Evolutionary conservation across 1,140 invertebrate species (phyloP).

Genomic region (Aphidius gifuensis): DNA sequence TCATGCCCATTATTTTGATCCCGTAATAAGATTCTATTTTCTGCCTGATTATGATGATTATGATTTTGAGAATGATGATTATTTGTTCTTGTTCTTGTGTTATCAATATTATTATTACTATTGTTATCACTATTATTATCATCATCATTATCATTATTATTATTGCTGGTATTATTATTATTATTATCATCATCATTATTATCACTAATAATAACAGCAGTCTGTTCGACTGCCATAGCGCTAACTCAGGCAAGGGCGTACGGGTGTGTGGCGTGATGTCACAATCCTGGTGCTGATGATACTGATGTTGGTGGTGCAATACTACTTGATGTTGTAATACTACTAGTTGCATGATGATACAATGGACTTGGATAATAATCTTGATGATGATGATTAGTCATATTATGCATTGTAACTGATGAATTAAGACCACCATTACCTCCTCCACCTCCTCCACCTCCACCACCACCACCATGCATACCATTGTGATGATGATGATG

Average conservation of each 20-base stretch:
- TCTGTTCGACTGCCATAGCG: conserved; percentile 38
- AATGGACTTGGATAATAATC: conserved; percentile 78
- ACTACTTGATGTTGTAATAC: conserved; percentile 57
- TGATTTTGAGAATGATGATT: too few relatives aligned
- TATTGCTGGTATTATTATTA: conserved; percentile 14
- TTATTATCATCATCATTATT: conserved; percentile 6
- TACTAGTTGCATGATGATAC: conserved; percentile 67
- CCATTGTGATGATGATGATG: conserved; percentile 38
- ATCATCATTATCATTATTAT: too few relatives aligned
- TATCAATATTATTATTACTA: too few relatives aligned
- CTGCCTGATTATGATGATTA: too few relatives aligned
- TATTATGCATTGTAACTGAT: conserved; percentile 62
- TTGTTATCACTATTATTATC: too few relatives aligned
- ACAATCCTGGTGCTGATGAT: conserved; percentile 66
- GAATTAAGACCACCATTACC: conserved; percentile 37
- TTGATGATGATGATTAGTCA: conserved; percentile 66
- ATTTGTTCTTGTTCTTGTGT: too few relatives aligned
- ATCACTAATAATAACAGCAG: conserved; percentile 23
- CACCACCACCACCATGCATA: conserved; percentile 60
- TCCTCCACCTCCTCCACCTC: too few relatives aligned
- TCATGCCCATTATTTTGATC: too few relatives aligned
- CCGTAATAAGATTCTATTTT: too few relatives aligned
- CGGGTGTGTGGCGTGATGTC: conserved; percentile 61
- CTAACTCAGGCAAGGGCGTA: conserved; percentile 67
- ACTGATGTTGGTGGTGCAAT: conserved; percentile 48